phyloP scores from a whole-genome alignment of 1,140 invertebrate species.

The Drosophila athabasca region DNA sequence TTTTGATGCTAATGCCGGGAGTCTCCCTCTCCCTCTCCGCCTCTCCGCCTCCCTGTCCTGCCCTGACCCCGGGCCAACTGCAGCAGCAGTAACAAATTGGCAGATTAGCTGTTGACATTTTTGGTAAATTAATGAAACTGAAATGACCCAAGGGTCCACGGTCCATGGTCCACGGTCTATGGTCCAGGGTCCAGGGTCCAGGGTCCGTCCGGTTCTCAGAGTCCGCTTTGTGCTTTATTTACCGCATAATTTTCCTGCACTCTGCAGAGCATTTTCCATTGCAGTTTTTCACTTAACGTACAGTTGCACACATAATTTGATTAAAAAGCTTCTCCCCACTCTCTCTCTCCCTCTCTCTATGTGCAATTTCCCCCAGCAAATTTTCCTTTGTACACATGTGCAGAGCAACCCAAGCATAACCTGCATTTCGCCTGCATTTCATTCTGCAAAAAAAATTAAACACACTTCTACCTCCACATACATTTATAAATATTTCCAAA shows the following conservation, averaged over 20 bases:
- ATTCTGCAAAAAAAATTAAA: conserved; percentile 51
- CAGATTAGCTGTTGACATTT: conserved; percentile 81
- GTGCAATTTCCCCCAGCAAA: conserved; percentile 47
- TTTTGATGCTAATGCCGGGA: conserved; percentile 64
- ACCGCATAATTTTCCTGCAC: conserved; percentile 67
- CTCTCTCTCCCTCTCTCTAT: conserved; percentile 7
- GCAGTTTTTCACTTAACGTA: conserved; percentile 66
- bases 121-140: conserved; percentile 79
- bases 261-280: conserved; percentile 38
- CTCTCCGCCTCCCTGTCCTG: neutral
- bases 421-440: conserved; percentile 63
- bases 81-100: conserved; percentile 70
- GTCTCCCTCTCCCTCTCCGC: conserved; percentile 9
- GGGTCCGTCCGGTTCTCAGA: too few relatives aligned
- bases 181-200: too few relatives aligned
- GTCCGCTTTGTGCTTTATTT: conserved; percentile 48
- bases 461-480: conserved; percentile 32
- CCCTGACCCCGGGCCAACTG: conserved; percentile 32
- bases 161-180: conserved; percentile 1
- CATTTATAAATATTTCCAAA: conserved; percentile 45
- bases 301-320: conserved; percentile 79
- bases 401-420: conserved; percentile 50
- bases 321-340: conserved; percentile 59
- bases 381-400: conserved; percentile 64
- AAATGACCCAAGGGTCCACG: conserved; percentile 53